These are phyloP conservation scores for Caenorhabditis panamensis DNA, from an alignment of 2,888 invertebrate genomes.

Conservation along the genomic window DNA sequence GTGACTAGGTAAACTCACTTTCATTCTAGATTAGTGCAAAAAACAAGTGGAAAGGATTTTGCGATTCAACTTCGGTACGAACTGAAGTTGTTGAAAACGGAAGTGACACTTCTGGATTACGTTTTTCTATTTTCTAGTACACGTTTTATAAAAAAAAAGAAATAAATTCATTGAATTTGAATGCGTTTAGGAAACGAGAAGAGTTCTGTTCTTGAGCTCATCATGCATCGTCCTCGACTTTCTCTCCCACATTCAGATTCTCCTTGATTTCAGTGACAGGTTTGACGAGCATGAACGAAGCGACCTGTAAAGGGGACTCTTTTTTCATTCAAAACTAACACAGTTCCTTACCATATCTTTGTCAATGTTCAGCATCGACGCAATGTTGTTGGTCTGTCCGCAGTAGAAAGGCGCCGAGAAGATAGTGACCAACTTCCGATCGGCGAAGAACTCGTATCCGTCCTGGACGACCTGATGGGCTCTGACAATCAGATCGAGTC, in stretches of 20 bases:
- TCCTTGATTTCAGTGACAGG: constrained; percentile 45
- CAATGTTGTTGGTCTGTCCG: constrained; percentile 84
- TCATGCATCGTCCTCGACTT: constrained; percentile 23
- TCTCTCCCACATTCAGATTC: constrained; percentile 51
- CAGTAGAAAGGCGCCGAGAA: constrained; percentile 89
- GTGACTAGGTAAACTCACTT: constrained; percentile 15
- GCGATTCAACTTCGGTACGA: neutral
- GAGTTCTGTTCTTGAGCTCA: neutral
- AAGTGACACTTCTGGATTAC: neutral
- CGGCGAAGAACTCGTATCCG: constrained; percentile 93
- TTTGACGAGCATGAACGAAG: constrained; percentile 55
- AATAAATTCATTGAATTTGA: neutral
- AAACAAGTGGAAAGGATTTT: neutral
- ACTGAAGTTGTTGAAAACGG: neutral
- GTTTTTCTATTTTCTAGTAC: too few species aligned
- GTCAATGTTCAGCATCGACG: constrained; percentile 64
- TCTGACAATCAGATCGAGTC: constrained; percentile 76
- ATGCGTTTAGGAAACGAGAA: neutral
- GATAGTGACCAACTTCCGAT: constrained; percentile 83
- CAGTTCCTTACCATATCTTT: constrained; percentile 55
- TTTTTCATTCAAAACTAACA: neutral
- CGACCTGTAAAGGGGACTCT: constrained; percentile 19
- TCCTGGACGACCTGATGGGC: constrained; percentile 79
- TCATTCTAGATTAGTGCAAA: constrained; percentile 20
- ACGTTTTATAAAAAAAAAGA: neutral